Conservation (phyloP, 2,113 vertebrate species). For the Phyllostomus hastatus region DNA sequence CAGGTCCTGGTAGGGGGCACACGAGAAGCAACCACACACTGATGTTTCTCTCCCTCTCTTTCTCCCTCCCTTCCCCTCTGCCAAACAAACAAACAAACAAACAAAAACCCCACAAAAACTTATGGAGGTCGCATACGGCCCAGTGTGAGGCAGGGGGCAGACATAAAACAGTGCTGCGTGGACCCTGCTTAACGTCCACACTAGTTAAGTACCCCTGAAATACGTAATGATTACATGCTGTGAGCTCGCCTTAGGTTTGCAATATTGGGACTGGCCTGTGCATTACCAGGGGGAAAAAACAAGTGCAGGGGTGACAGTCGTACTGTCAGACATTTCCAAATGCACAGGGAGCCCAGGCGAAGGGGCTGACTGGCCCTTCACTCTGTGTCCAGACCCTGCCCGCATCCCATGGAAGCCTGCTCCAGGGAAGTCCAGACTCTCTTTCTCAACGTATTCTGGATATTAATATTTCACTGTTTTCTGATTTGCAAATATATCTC, state of each 20-base stretch:
- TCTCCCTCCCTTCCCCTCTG: too few species aligned
- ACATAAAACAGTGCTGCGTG: rapidly evolving
- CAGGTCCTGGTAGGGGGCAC: too few species aligned
- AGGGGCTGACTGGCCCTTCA: too few species aligned
- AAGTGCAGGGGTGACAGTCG: rapidly evolving
- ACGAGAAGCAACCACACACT: too few species aligned
- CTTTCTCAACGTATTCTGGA: background rate
- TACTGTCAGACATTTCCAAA: background rate
- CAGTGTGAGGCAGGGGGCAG: rapidly evolving
- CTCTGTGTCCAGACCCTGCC: background rate
- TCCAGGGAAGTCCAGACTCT: background rate
- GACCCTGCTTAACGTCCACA: background rate
- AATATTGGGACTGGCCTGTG: background rate
- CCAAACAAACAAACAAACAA: too few species aligned
- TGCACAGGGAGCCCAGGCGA: rapidly evolving
- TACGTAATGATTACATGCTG: background rate
- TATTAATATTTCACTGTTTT: background rate
- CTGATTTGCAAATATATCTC: background rate
- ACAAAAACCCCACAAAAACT: too few species aligned
- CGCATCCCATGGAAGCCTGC: rapidly evolving
- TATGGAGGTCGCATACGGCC: rapidly evolving
- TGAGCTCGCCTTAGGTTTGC: background rate
- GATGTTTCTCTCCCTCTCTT: too few species aligned
- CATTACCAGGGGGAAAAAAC: background rate
- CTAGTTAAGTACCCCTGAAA: background rate